Evolutionary conservation across 2,113 vertebrate genomes (phyloP).

Genomic region (Psilopsiagon aymara): DNA sequence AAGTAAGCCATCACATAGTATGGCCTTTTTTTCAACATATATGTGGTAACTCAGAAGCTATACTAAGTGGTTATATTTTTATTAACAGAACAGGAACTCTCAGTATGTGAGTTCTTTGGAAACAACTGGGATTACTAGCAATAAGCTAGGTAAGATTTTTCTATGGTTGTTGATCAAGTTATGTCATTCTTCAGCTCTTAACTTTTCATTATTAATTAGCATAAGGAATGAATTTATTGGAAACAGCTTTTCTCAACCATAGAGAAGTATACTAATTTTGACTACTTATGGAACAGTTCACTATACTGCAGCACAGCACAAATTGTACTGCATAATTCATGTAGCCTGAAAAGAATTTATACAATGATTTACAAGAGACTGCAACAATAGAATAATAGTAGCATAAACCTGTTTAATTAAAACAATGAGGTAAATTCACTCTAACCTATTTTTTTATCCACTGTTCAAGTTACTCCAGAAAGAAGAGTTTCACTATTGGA

Average conservation of each 20-base stretch:
- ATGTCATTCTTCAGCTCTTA: not conserved
- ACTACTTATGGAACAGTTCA: not conserved
- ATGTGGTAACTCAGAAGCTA: not conserved
- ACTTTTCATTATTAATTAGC: not conserved
- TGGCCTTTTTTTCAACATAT: not conserved
- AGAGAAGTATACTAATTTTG: not conserved
- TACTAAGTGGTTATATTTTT: not conserved
- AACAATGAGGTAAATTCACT: not conserved
- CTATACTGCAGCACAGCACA: not conserved
- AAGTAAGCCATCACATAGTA: not conserved
- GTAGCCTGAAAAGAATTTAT: not conserved
- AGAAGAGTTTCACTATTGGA: not conserved
- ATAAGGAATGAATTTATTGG: not conserved
- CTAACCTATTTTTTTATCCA: not conserved
- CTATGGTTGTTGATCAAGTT: not conserved
- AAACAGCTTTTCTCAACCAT: not conserved
- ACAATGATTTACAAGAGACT: not conserved
- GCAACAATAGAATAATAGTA: not conserved
- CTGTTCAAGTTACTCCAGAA: not conserved
- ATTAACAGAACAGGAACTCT: not conserved
- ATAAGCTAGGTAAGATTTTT: not conserved
- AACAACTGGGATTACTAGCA: not conserved
- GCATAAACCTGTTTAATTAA: not conserved
- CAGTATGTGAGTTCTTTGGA: fast-evolving
- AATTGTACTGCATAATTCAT: not conserved